Percentiles rank a stretch among this genome's conserved stretches.
phyloP scores from a whole-genome alignment of 1,140 invertebrate genomes.

The Palaemon carinicauda region DNA sequence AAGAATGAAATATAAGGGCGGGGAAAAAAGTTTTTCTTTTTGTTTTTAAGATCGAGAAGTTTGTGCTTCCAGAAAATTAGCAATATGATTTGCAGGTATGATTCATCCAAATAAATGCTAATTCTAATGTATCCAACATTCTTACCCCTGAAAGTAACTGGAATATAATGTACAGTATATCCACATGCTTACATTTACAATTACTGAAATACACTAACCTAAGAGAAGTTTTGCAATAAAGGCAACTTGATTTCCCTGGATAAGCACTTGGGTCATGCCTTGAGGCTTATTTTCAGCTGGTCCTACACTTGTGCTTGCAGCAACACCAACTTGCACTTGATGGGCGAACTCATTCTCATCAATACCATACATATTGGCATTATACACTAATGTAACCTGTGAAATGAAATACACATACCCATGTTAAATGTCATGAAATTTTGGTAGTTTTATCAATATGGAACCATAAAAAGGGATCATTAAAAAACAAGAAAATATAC shows the following conservation, averaged over 20 bases:
- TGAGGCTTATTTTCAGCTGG: constrained; percentile 70
- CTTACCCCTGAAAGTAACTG: no score
- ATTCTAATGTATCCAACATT: not conserved
- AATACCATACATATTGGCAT: constrained; percentile 86
- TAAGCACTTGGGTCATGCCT: constrained; percentile 75
- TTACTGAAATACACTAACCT: constrained; percentile 64
- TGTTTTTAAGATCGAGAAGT: no score
- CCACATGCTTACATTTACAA: no score
- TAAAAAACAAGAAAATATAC: no score
- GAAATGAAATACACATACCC: constrained; percentile 19
- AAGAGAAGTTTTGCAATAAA: constrained; percentile 78
- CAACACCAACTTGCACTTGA: constrained; percentile 82
- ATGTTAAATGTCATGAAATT: not conserved
- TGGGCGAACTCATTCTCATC: constrained; percentile 80
- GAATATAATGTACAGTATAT: no score
- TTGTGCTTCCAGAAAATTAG: no score
- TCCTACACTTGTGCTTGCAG: constrained; percentile 85
- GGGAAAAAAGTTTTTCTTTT: no score
- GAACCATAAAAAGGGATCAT: not conserved
- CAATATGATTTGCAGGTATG: no score
- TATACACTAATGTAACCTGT: constrained; percentile 86
- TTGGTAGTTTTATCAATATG: not conserved
- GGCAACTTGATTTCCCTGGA: constrained; percentile 90
- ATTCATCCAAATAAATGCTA: not conserved
- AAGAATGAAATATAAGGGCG: no score